A percentile compares a stretch with the other conserved stretches of the same genome.
Evolutionary conservation across 2,888 invertebrate genomes (phyloP).

Genomic region (Bugula neritina): DNA sequence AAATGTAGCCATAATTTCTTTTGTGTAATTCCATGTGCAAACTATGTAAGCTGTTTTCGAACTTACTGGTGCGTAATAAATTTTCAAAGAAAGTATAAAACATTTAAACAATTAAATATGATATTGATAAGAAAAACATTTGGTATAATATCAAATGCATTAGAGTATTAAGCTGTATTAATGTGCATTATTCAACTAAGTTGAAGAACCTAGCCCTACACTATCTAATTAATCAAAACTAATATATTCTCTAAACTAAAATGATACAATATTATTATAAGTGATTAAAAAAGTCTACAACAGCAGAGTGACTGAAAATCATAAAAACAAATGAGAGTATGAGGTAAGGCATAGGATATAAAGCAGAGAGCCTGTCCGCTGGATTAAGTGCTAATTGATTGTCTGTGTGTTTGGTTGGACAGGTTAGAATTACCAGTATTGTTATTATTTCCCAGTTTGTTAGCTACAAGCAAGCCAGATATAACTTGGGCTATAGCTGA

Average conservation of each 20-base stretch:
- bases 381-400: constrained; percentile 16
- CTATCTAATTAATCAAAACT: too few species aligned
- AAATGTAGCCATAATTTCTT: neutral
- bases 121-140: neutral
- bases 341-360: too few species aligned
- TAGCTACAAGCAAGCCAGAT: constrained; percentile 6
- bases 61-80: neutral
- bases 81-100: neutral
- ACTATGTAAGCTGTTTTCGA: neutral
- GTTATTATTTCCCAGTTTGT: neutral
- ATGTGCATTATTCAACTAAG: too few species aligned
- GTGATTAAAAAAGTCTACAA: too few species aligned
- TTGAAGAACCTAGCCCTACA: too few species aligned
- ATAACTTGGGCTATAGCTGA: constrained; percentile 12
- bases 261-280: too few species aligned
- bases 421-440: neutral
- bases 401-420: neutral
- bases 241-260: too few species aligned
- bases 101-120: neutral
- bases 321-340: too few species aligned
- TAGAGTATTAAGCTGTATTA: neutral
- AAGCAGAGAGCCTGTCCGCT: too few species aligned
- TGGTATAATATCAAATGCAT: neutral
- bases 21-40: neutral
- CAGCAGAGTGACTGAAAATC: neutral